Percentiles rank a stretch among this genome's conserved stretches.
These are phyloP conservation scores for Mormyrus proboscirostris DNA, from an alignment of 2,797 vertebrate genomes.

Conservation along the genomic window DNA sequence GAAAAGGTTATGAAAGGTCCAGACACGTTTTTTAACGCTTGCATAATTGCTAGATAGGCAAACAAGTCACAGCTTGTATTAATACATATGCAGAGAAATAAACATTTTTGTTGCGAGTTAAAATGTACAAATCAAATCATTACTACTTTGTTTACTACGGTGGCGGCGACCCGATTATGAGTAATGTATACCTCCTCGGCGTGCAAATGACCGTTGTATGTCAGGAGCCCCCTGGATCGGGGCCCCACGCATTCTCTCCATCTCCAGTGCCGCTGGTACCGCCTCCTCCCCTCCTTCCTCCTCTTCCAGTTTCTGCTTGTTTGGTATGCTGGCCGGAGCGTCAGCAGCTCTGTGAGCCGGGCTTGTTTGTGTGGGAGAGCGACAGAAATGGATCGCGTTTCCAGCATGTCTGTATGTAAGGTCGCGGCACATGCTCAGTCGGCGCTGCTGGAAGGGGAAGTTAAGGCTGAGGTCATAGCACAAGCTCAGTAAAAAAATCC, in stretches of 20 bases:
- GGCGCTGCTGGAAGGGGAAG: conserved; percentile 73
- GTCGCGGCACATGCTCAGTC: conserved; percentile 99
- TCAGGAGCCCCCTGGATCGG: conserved; percentile 43
- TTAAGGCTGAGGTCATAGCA: conserved; percentile 95
- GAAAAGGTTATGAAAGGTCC: neutral
- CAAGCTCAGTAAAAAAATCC: conserved; percentile 83
- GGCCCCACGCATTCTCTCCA: conserved; percentile 37
- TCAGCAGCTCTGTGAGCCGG: conserved; percentile 49
- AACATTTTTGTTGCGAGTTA: neutral
- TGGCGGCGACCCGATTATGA: neutral
- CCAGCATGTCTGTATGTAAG: conserved; percentile 55
- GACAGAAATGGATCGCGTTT: conserved; percentile 71
- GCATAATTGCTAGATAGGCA: neutral
- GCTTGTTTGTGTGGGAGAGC: conserved; percentile 77
- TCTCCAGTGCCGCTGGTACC: conserved; percentile 20
- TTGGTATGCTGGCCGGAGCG: conserved; percentile 66
- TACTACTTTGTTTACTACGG: neutral
- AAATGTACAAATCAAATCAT: neutral
- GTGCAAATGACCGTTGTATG: conserved; percentile 36
- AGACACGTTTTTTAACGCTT: neutral
- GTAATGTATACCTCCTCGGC: neutral
- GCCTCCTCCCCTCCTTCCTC: conserved; percentile 23
- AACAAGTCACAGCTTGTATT: neutral
- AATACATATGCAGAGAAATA: neutral
- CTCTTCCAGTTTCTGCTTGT: conserved; percentile 51